Evolutionary conservation across 2,113 vertebrate genomes (phyloP).

Genomic region (Rhea pennata): DNA sequence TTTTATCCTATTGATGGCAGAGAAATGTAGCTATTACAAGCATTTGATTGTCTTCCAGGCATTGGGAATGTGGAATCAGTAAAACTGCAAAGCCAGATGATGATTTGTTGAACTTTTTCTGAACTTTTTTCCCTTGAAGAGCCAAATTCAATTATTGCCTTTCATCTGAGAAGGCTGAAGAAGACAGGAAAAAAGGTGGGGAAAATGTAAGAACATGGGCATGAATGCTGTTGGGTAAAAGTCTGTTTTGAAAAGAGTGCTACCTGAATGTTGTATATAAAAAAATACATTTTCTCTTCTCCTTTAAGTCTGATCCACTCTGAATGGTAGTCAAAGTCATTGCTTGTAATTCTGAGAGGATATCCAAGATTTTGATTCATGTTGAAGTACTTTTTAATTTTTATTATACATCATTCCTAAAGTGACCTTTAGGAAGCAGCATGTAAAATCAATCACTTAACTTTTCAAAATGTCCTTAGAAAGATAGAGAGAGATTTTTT

Average conservation of each 20-base stretch:
- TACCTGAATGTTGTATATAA: background rate
- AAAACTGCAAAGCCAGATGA: background rate
- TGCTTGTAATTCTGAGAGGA: background rate
- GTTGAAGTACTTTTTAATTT: background rate
- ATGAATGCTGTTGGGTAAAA: background rate
- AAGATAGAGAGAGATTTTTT: slow-evolving; percentile 27
- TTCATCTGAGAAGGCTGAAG: background rate
- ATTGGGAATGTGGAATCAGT: background rate
- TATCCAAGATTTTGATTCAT: background rate
- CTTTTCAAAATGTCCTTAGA: slow-evolving; percentile 6
- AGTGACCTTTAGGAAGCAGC: background rate
- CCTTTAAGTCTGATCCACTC: background rate
- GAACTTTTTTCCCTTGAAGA: background rate
- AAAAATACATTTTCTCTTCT: background rate
- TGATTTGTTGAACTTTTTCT: background rate
- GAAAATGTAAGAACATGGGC: background rate
- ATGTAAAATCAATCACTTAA: slow-evolving; percentile 11
- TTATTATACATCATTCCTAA: background rate
- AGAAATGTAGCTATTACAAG: background rate
- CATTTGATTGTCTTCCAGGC: background rate
- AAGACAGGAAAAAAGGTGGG: background rate
- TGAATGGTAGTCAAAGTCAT: background rate
- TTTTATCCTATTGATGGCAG: background rate
- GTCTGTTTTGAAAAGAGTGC: background rate
- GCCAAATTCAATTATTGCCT: background rate